Conservation (phyloP, 2,888 invertebrate species). For the Drosophila percnosoma region DNA sequence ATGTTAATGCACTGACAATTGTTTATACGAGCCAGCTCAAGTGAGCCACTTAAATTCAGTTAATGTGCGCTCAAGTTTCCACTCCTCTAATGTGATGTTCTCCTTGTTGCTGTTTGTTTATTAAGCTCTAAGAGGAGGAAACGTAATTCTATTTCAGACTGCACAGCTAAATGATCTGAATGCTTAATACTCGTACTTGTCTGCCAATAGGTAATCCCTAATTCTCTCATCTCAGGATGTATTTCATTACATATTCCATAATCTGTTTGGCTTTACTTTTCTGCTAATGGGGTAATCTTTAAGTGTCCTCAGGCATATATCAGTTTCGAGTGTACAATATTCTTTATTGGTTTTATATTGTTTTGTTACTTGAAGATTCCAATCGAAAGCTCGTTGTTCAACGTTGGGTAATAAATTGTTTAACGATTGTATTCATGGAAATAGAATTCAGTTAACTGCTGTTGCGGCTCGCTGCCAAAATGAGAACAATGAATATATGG, state of each 20-base stretch:
- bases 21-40: slow-evolving; percentile 47
- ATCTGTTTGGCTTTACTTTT: not conserved
- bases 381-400: slow-evolving; percentile 1
- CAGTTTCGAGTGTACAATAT: not conserved
- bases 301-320: not conserved
- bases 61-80: slow-evolving; percentile 34
- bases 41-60: slow-evolving; percentile 66
- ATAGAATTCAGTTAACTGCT: slow-evolving; percentile 12
- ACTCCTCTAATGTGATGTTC: not conserved
- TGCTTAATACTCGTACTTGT: not conserved
- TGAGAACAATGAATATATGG: slow-evolving; percentile 4
- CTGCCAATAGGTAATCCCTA: not conserved
- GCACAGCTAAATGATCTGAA: not conserved
- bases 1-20: slow-evolving; percentile 73
- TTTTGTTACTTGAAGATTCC: not conserved
- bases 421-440: slow-evolving; percentile 12
- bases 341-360: not conserved
- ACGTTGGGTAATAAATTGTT: slow-evolving; percentile 8
- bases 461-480: not conserved
- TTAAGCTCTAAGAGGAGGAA: not conserved
- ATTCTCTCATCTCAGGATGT: not conserved
- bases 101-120: not conserved
- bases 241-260: not conserved
- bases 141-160: not conserved
- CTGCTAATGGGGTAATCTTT: not conserved